Base-by-base conservation (phyloP, 2,797 vertebrate genomes). In the Cossypha caffra region DNA sequence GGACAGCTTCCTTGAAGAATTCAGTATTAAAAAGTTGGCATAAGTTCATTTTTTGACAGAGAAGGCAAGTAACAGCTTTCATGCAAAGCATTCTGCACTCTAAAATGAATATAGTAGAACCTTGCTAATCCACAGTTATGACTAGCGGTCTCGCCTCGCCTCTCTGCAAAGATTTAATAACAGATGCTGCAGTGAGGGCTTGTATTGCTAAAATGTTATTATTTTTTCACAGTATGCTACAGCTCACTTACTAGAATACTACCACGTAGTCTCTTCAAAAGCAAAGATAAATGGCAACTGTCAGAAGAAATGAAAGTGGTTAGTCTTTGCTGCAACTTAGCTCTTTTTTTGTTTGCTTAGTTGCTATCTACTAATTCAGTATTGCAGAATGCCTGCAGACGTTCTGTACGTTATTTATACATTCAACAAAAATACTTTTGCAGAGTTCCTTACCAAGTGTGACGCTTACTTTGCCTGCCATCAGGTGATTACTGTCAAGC, bases 121-220 rank as follows among this genome's bases (percentile, higher is more conserved):
- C 82, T 94, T 76, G 79, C 91, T 95, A 95, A 96, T 93, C 93
- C 94, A 52, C 78, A 26, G 86, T 93, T 93, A 90, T 81, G 91
- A 86, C 77, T 85, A 38, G 76, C 52, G 55, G 91, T 90, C 81
- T 95, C 69, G 88, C 79, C 82, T 80, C 16, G 38, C 79, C 73
- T 96, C 81, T 79, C 73, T 88, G 89, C 89, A 91, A 94, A 96
- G 94, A 90, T 96, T 95, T 95, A 96, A 93, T 95, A 96, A 88
- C 87, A 94, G 95, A 97, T 96, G 93, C 89, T 94, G 91, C 89
- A 91, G 75, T 16, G 31, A 72, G 67, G 66, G 87, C 73, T 92
- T 88, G 68, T 86, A 52, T 93, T 94, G 94, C 91, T 91, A 88
- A 89, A 91, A 86, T 69, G 93, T 92, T 95, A 54, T 78, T 94